Percentiles rank a stretch among this genome's conserved stretches.
phyloP scores from a whole-genome alignment of 2,888 invertebrate genomes.

The Julus scandinavius region DNA sequence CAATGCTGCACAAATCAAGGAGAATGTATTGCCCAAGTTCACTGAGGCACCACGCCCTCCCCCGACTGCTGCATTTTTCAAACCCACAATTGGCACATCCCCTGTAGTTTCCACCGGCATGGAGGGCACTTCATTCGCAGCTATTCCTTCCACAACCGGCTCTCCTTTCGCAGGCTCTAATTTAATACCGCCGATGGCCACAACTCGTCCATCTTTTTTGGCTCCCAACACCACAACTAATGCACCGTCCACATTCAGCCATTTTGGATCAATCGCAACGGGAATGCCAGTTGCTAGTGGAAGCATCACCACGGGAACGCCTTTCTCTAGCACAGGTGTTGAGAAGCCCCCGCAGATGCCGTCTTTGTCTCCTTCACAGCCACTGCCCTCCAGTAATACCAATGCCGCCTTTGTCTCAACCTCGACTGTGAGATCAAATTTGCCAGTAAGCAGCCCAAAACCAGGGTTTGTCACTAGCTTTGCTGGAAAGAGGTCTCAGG shows the following conservation, averaged over 20 bases:
- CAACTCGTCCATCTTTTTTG: not conserved
- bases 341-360: not conserved
- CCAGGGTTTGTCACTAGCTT: not conserved
- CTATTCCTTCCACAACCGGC: not conserved
- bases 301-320: constrained; percentile 52
- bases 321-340: not conserved
- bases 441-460: not conserved
- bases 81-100: not conserved
- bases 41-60: not conserved
- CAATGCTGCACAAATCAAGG: not conserved
- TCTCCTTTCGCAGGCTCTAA: not conserved
- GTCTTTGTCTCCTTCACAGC: not conserved
- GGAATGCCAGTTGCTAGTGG: not conserved
- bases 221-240: not conserved
- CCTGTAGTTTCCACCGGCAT: not conserved
- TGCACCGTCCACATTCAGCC: not conserved
- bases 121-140: not conserved
- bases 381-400: not conserved
- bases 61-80: not conserved
- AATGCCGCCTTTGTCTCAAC: not conserved
- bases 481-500: not conserved
- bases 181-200: no score
- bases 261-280: not conserved
- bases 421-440: not conserved
- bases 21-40: constrained; percentile 28